phyloP scores from a whole-genome alignment of 2,113 vertebrate species.

The Gallinago jamesoni region DNA sequence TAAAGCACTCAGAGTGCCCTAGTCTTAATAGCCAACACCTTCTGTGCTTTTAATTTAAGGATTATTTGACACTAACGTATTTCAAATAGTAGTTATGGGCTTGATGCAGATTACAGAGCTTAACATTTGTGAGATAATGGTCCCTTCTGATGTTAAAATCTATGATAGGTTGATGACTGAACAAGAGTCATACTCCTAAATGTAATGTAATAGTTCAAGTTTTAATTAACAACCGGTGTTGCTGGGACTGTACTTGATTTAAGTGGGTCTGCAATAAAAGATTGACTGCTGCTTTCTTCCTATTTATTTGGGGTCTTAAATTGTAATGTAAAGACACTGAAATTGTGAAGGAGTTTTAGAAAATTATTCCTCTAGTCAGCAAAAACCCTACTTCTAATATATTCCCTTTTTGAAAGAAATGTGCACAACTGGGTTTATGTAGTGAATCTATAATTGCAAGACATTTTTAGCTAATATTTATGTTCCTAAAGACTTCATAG shows the following conservation, averaged over 20 bases:
- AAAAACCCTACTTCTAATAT: not conserved
- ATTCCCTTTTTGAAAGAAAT: not conserved
- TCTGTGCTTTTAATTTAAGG: not conserved
- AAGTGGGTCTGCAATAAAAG: not conserved
- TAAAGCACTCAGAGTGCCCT: not conserved
- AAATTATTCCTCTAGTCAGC: not conserved
- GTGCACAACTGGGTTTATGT: rapidly evolving
- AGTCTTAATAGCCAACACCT: not conserved
- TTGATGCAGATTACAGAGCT: not conserved
- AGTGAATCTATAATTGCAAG: not conserved
- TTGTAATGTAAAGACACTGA: not conserved
- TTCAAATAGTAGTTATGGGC: not conserved
- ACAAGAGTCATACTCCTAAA: not conserved
- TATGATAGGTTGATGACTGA: not conserved
- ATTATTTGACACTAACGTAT: not conserved
- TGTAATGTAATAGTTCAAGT: not conserved
- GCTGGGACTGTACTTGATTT: not conserved
- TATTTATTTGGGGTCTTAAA: not conserved
- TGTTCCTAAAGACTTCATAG: not conserved
- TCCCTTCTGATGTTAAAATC: not conserved
- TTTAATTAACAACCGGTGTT: not conserved
- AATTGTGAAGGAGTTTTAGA: not conserved
- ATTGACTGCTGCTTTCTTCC: not conserved
- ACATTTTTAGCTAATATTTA: not conserved
- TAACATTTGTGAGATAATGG: not conserved